Evolutionary conservation across 2,797 vertebrate species (phyloP), one percentile per base, ranked within the genome.

Genomic region (Xyrichtys novacula): DNA sequence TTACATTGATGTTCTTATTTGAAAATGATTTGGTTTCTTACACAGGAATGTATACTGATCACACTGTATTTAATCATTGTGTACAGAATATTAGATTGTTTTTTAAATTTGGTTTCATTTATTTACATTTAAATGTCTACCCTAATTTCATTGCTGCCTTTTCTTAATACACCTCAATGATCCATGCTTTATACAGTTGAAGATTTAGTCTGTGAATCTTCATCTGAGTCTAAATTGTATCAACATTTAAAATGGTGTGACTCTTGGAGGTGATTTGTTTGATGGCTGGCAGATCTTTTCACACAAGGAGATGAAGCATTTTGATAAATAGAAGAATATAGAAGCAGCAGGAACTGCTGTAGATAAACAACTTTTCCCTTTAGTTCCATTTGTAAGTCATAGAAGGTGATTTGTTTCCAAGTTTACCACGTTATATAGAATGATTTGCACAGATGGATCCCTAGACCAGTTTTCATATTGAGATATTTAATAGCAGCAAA

Each of bases 11-110:
- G 71, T 81, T 86, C 32, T 66, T 76, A 84, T 80, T 81, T 75
- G 52, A 80, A 85, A 76, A 80, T 76, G 58, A 79, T 85, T 89
- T 73, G 58, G 56, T 92, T 89, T 85, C 77, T 87, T 91, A 87
- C 84, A 89, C 84, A 84, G 86, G 89, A 93, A 92, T 94, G 90
- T 92, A 93, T 93, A 91, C 80, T 79, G 90, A 85, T 84, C 85
- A 92, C 91, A 93, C 87, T 93, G 88, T 94, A 91, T 94, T 89
- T 93, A 92, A 93, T 93, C 93, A 76, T 85, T 81, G 66, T 94
- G 91, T 94, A 93, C 88, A 93, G 82, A 90, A 74, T 78, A 74
- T 88, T 81, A 83, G 26, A 67, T 88, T 74, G 84, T 78, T 81
- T 72, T 26, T 78, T n/a, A n/a, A 78, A 78, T 80, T 43, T 50